These are phyloP conservation scores for Himalopsyche anomala DNA, from an alignment of 2,888 invertebrate species.

Conservation along the genomic window DNA sequence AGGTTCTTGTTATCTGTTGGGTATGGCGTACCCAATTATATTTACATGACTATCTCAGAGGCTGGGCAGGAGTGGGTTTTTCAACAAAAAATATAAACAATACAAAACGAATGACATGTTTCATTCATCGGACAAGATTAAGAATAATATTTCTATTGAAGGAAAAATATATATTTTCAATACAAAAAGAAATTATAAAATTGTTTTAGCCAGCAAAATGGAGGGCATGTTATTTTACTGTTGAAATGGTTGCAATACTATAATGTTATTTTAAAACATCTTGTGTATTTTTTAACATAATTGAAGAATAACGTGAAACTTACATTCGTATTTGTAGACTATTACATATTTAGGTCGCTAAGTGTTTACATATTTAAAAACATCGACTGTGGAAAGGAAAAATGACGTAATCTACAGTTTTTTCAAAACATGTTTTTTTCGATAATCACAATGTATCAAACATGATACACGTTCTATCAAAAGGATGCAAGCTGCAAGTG, in stretches of 20 bases:
- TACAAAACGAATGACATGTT: too few relatives aligned
- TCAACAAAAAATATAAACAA: too few relatives aligned
- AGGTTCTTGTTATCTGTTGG: neutral
- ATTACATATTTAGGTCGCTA: neutral
- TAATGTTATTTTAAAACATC: neutral
- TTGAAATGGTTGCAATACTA: neutral
- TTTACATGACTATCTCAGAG: conserved; percentile 36
- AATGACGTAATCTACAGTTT: too few relatives aligned
- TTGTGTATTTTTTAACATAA: neutral
- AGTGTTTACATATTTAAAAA: too few relatives aligned
- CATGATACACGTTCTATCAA: too few relatives aligned
- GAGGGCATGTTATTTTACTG: neutral
- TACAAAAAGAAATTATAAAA: neutral
- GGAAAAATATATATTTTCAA: neutral
- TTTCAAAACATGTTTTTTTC: too few relatives aligned
- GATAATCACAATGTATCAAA: too few relatives aligned
- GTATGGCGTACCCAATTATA: conserved; percentile 27
- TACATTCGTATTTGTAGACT: neutral
- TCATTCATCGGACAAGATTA: too few relatives aligned
- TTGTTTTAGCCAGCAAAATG: neutral
- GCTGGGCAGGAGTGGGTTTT: neutral
- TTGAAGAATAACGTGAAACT: neutral
- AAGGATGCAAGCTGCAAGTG: too few relatives aligned
- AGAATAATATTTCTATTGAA: too few relatives aligned
- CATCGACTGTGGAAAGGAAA: too few relatives aligned